Base-by-base conservation (phyloP, 1,140 invertebrate genomes). In the Venturia canescens region DNA sequence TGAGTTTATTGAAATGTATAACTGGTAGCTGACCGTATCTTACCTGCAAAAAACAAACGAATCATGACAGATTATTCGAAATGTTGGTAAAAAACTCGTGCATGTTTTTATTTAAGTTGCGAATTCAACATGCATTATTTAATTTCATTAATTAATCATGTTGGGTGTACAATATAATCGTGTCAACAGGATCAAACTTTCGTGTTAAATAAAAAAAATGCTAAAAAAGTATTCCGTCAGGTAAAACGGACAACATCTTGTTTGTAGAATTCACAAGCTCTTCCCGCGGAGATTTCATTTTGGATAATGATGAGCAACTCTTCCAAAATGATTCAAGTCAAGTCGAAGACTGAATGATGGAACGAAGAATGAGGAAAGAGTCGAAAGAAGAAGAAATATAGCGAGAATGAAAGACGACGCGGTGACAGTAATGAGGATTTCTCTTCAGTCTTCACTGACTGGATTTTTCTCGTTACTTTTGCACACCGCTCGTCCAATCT, bases 351-450 rank as follows among this genome's bases (percentile, higher is more conserved):
- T n/a, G n/a, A n/a, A n/a, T n/a, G n/a, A 69, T 4, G 1, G 13
- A 71, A 71, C 16, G 16, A 70, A 26, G 31, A 70, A 34, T n/a
- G n/a, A 31, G 26, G 26, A 53, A 74, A 16, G 15, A 74, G 50
- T n/a, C n/a, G n/a, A n/a, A n/a, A n/a, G n/a, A n/a, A 75, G 60
- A 75, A 44, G n/a, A 48, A 21, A 48, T 16, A n/a, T n/a, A n/a
- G n/a, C 29, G 69, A 71, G 69, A 44, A 71, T 13, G 50, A 60
- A 75, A 34, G 16, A 27, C 23, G 72, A 60, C 53, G 72, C 72
- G 72, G 72, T 75, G 72, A 75, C 72, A 75, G 72, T 75, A 75
- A 75, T 75, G 72, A 75, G 72, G 72, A 57, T 26, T 27, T 75
- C 71, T 34, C 71, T 38, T 53, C 44, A 23, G 26, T 74, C 23